Conservation (phyloP, 2,797 vertebrate species). For the Leptodactylus fallax region DNA sequence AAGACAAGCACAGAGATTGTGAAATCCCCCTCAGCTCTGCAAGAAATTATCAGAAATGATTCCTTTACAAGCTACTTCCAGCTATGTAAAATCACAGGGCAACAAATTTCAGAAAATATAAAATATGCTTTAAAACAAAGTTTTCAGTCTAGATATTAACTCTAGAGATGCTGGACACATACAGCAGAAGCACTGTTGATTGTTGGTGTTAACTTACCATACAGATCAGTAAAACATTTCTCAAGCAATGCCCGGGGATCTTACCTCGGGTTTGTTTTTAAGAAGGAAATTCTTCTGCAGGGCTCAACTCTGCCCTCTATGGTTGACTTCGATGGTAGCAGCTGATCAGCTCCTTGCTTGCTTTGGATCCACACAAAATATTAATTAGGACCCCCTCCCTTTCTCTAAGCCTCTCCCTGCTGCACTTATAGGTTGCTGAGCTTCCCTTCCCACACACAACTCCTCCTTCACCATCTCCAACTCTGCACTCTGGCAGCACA, state of each 20-base stretch:
- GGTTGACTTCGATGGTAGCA: conserved; percentile 32
- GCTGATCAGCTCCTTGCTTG: conserved; percentile 41
- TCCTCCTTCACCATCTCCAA: conserved; percentile 36
- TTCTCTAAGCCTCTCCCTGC: conserved; percentile 35
- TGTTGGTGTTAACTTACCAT: not conserved
- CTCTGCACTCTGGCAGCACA: not conserved
- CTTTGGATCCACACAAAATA: conserved; percentile 58
- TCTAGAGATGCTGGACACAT: not conserved
- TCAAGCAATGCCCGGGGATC: not conserved
- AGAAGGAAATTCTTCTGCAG: conserved; percentile 44
- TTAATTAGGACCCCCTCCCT: conserved; percentile 45
- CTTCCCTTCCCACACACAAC: conserved; percentile 27
- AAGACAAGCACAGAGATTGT: not conserved
- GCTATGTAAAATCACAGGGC: not conserved
- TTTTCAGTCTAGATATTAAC: not conserved
- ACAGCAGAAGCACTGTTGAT: too few species aligned
- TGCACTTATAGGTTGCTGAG: conserved; percentile 29
- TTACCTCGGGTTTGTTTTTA: not conserved
- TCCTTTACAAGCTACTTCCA: not conserved
- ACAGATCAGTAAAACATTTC: not conserved
- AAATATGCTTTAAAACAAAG: not conserved
- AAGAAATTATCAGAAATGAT: not conserved
- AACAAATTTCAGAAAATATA: not conserved
- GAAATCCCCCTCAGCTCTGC: not conserved
- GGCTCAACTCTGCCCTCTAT: conserved; percentile 60